Evolutionary conservation across 1,140 invertebrate species (phyloP).

Genomic region (Panulirus ornatus): DNA sequence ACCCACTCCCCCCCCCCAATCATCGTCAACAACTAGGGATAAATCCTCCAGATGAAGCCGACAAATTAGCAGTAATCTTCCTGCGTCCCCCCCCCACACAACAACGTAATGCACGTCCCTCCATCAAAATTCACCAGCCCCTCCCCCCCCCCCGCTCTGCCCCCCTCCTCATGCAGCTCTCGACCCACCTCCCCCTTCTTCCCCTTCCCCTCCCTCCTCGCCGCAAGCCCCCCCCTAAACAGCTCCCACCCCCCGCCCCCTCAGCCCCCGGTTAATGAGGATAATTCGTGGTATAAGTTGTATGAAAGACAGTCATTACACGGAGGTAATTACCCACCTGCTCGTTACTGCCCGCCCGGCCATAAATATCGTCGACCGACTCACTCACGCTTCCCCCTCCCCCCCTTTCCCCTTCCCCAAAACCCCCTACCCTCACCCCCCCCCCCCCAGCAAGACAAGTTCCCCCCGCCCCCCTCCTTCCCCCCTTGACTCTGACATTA

Average conservation of each 20-base stretch:
- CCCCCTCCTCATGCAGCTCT: too few relatives aligned
- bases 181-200: too few relatives aligned
- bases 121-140: too few relatives aligned
- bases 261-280: constrained; percentile 14
- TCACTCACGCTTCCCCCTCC: not conserved
- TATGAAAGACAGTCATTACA: constrained; percentile 34
- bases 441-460: too few relatives aligned
- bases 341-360: not conserved
- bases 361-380: too few relatives aligned
- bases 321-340: constrained; percentile 26
- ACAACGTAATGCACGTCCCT: too few relatives aligned
- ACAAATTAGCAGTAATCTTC: too few relatives aligned
- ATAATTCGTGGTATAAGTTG: constrained; percentile 28
- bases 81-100: not conserved
- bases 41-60: too few relatives aligned
- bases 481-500: not conserved
- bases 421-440: not conserved
- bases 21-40: too few relatives aligned
- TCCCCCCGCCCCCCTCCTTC: not conserved
- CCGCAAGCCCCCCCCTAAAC: not conserved
- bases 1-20: too few relatives aligned
- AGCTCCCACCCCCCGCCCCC: not conserved
- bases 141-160: not conserved
- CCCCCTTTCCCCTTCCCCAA: not conserved
- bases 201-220: not conserved